Evolutionary conservation across 2,113 vertebrate genomes (phyloP), one percentile per base, ranked within the genome.

Genomic region (Brienomyrus longianalis): DNA sequence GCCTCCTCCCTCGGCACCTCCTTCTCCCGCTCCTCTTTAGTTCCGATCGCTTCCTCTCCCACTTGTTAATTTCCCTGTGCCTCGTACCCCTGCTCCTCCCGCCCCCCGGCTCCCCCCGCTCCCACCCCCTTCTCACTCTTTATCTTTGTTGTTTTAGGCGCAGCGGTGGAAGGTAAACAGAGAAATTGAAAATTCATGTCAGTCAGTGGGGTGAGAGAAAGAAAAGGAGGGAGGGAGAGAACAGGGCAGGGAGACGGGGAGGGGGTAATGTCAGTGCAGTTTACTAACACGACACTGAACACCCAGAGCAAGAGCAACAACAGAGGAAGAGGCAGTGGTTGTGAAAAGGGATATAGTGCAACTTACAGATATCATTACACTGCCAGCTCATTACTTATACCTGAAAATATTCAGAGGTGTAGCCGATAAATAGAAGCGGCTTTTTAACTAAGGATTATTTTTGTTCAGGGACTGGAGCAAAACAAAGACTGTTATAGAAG

Each of bases 161-260:
- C 95, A 96, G 95, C 93, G 92, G 96, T 94, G 94, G 94, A 96
- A 96, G 94, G 95, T 96, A 96, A 96, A 96, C 95, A 96, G 95
- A 94, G 94, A 95, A 94, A 96, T 96, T 96, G 96, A 95, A 96
- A 96, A 96, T 96, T 96, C 94, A 91, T 96, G 96, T 96, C 95
- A 96, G 94, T 96, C 95, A 96, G 93, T 93, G 91, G 94, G 92
- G 95, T 95, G 95, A 95, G 94, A 96, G 94, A 93, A 93, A 48
- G 47, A 88, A 84, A 92, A 90, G 91, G 59, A 43, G 66, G 47
- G 88, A 86, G 51, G 43, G 35, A 52, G 90, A 39, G 77, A 89
- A 43, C 83, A 52, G 39, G 21, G 83, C 39, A 47, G 89, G 51
- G 84, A 48, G 83, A 86, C 0, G 13, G 91, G 90, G 94, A 88